Percentiles rank a stretch among this genome's conserved stretches.
These are phyloP conservation scores for Gnathonemus longibarbis DNA, from an alignment of 2,113 vertebrate genomes.

Conservation along the genomic window DNA sequence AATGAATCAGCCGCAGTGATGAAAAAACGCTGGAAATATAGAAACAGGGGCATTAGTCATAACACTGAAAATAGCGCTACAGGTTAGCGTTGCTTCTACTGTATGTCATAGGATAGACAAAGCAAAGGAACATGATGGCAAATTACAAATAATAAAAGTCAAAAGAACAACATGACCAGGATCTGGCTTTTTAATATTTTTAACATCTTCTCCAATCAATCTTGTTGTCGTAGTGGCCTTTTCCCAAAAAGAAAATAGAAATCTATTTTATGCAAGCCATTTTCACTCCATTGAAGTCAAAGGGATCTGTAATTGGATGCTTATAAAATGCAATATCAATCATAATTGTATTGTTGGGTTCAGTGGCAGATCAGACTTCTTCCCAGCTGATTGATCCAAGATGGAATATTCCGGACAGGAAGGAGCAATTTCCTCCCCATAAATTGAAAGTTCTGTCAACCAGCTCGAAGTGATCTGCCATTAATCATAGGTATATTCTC, in stretches of 20 bases:
- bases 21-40: constrained; percentile 13
- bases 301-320: constrained; percentile 50
- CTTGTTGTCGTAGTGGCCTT: constrained; percentile 46
- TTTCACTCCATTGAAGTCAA: constrained; percentile 54
- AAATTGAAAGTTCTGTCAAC: constrained; percentile 91
- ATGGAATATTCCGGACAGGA: constrained; percentile 70
- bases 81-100: background rate
- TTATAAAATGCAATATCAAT: constrained; percentile 56
- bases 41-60: background rate
- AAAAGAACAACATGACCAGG: background rate
- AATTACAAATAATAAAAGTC: background rate
- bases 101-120: background rate
- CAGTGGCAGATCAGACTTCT: constrained; percentile 44
- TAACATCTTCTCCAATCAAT: background rate
- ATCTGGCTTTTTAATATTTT: background rate
- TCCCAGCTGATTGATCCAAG: constrained; percentile 49
- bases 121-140: background rate
- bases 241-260: constrained; percentile 49
- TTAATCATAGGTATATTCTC: constrained; percentile 84
- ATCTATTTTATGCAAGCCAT: constrained; percentile 41
- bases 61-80: background rate
- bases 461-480: constrained; percentile 82
- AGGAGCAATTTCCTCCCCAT: constrained; percentile 79
- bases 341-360: constrained; percentile 56
- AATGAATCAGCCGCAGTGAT: constrained; percentile 21